Evolutionary conservation across 2,888 invertebrate species (phyloP), one percentile per base, ranked within the genome.

Genomic region (Punctoribates punctum): DNA sequence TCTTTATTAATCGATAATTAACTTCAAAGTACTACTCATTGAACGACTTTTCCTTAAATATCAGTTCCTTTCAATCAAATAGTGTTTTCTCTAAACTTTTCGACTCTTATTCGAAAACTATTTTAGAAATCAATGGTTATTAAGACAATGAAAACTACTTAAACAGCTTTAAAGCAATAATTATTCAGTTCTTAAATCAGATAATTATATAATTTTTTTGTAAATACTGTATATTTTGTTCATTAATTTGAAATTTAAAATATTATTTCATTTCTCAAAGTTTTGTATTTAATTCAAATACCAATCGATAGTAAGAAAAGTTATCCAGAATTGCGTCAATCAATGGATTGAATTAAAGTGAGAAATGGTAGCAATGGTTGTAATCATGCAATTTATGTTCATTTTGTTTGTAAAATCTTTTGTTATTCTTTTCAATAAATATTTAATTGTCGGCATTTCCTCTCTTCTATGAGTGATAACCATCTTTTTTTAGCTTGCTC

Each of bases 11-110:
- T 54, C 23, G 6, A 20, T 54, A 13, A 8, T 51, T 51, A 5
- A 23, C 57, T 57, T 57, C 57, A 57, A 57, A 57, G 57, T 57
- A 57, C 25, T 57, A 23, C 20, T 57, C 23, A 20, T 8, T 57
- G 23, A 51, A 17, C 5, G 20, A 17, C 20, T 20, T 57, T 57
- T 57, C 25, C 57, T 13, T 57, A 25, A 25, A 23, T 25, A 25
- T 23, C 1, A 57, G 57, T 57, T 57, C 57, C 57, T 57, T 23
- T 57, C 20, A 51, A 51, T 9, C 42, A 51, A 51, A 51, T 51
- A 51, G 20, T 51, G 51, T 42, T 42, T 42, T 13, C 42, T 51
- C 20, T 51, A 17, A 51, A 51, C 51, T 51, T 20, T 51, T 42
- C 13, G 11, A 42, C 42, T 9, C 11, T 42, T 42, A 1, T 42